Conservation (phyloP, 2,113 vertebrate genomes). For the Phalacrocorax brasilianus region DNA sequence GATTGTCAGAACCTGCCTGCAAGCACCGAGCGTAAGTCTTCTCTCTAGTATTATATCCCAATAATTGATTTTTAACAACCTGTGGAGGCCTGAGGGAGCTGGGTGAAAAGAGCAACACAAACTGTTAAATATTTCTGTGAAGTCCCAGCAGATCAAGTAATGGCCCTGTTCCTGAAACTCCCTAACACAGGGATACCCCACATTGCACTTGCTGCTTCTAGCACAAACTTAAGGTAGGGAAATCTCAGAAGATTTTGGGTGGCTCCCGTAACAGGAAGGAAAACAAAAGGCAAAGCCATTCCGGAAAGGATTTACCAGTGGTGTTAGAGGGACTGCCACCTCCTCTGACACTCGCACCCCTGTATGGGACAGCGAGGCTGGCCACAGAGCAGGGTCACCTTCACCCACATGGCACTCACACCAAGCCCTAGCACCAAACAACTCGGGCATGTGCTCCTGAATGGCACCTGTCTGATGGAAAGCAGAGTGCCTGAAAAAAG, state of each 20-base stretch:
- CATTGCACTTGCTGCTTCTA: background rate
- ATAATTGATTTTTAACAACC: constrained; percentile 34
- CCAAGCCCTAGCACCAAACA: background rate
- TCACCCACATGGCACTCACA: background rate
- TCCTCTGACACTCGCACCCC: background rate
- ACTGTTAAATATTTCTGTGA: background rate
- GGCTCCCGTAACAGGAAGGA: background rate
- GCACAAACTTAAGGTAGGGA: background rate
- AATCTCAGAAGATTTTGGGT: background rate
- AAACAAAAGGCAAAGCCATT: background rate
- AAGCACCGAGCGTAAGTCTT: background rate
- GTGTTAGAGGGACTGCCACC: background rate
- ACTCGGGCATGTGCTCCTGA: background rate
- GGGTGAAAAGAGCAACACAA: background rate
- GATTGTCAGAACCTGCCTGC: constrained; percentile 8
- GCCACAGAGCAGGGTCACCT: background rate
- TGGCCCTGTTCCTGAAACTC: background rate
- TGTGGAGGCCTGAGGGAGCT: background rate
- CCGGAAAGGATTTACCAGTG: background rate
- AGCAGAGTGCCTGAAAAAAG: background rate
- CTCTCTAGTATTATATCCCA: background rate
- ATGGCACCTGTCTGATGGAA: fast-evolving
- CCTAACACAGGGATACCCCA: background rate
- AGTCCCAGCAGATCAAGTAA: background rate
- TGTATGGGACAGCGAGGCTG: background rate